Base-by-base conservation (phyloP, 30 jellyfish, hydroid and myxozoan species). In the Cassiopea xamachana region DNA sequence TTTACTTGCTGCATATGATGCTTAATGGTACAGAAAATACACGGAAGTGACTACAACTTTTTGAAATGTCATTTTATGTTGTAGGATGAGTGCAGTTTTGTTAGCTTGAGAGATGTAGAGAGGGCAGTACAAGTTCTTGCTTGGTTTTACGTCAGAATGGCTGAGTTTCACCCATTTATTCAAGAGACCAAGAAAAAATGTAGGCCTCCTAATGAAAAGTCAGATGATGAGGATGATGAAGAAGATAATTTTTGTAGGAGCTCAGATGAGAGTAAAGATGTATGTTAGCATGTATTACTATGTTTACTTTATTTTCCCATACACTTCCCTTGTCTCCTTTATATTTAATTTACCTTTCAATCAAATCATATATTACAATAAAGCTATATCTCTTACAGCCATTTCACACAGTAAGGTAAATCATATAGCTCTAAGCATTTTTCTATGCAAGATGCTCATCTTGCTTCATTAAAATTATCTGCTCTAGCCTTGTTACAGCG, bases 51-150 rank as follows among this genome's bases (percentile, higher is more conserved):
- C 5, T 12, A 6, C n/a, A 19, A 2, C 44, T 77, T 59, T 46
- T 44, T 73, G 4, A 9, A 16, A 16, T 1, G 1, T 45, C 14
- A 1, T 75, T 75, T 10, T 69, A 51, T 9, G 9, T 2, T 51
- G 4, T 9, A 93, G 96, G 93, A 93, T 87, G 98, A 93, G 69
- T 93, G 97, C 89, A 87, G 96, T 74, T 93, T 93, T 87, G 98
- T 93, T 7, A 93, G 98, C 75, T 75, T 93, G 79, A 85, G 98
- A 14, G 98, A 93, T 79, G 98, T 93, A 1, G 98, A 93, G 68
- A 87, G 98, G 80, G 94, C 97, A 1, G 91, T 93, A 0, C 93
- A 87, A 83, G 98, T 93, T 4, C 84, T 92, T n/a, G 74, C 92
- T 12, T 93, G 98, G 98, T 93, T 93, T 84, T 78, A 87, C 83